Conservation (phyloP, 2,113 vertebrate species). For the Eulemur macaco region DNA sequence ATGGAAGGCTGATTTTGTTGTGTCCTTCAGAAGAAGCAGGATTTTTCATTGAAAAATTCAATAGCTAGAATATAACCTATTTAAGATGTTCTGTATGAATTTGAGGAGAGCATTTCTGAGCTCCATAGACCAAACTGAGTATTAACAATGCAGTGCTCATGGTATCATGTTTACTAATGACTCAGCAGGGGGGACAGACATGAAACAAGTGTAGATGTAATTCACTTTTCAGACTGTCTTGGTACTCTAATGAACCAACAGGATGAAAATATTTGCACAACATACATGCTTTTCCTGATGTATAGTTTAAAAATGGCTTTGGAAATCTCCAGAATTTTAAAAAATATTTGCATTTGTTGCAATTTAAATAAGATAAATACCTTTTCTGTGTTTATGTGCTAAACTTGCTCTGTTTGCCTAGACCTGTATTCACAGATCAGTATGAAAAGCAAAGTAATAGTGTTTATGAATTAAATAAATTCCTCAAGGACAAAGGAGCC, state of each 20-base stretch:
- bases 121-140: neutral
- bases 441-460: constrained; percentile 14
- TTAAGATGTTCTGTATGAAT: constrained; percentile 44
- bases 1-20: neutral
- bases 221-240: constrained; percentile 41
- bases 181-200: constrained; percentile 43
- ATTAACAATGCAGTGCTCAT: constrained; percentile 63
- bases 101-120: constrained; percentile 29
- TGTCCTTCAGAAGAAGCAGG: neutral
- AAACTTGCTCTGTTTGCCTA: neutral
- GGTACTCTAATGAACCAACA: constrained; percentile 7
- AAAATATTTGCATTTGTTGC: neutral
- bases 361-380: constrained; percentile 24
- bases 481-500: constrained; percentile 45
- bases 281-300: neutral
- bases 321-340: neutral
- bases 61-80: neutral
- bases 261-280: constrained; percentile 42
- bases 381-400: constrained; percentile 13
- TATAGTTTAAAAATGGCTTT: constrained; percentile 1
- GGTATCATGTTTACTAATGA: constrained; percentile 69
- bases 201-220: constrained; percentile 48
- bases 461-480: constrained; percentile 29
- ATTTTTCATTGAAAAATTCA: constrained; percentile 19
- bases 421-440: neutral